phyloP scores from a whole-genome alignment of 2,797 vertebrate genomes.

The Otus scops region DNA sequence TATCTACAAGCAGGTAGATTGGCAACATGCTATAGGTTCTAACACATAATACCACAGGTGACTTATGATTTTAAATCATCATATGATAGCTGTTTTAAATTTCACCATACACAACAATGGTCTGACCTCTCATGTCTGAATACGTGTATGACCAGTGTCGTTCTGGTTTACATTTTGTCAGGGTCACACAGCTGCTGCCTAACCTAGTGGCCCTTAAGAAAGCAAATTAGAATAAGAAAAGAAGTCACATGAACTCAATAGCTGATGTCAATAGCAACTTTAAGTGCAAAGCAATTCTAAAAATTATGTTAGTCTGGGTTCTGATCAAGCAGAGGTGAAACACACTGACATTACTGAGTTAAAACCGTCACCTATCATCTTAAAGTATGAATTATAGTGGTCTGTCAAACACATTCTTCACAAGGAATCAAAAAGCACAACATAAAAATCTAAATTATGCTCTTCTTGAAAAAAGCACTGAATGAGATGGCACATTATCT shows the following conservation, averaged over 20 bases:
- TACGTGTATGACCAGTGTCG: accelerated
- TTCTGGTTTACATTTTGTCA: not conserved
- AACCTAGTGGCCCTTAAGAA: not conserved
- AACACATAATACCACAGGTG: not conserved
- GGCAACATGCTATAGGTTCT: not conserved
- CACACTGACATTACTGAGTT: not conserved
- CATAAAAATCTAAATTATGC: not conserved
- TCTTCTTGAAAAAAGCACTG: not conserved
- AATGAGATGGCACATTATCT: not conserved
- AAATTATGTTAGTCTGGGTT: not conserved
- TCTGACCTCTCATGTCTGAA: not conserved
- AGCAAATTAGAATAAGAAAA: not conserved
- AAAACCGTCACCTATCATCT: not conserved
- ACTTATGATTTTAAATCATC: not conserved
- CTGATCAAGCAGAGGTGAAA: not conserved
- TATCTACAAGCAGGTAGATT: not conserved
- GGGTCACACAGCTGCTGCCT: not conserved
- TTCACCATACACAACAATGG: not conserved
- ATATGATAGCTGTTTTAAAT: not conserved
- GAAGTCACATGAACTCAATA: not conserved
- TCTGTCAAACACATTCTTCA: not conserved
- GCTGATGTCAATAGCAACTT: not conserved
- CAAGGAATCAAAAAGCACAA: not conserved
- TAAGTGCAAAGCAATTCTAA: not conserved
- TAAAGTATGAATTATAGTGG: not conserved